Evolutionary conservation across 2,888 invertebrate species (phyloP).

Genomic region (Prosapia bicincta): DNA sequence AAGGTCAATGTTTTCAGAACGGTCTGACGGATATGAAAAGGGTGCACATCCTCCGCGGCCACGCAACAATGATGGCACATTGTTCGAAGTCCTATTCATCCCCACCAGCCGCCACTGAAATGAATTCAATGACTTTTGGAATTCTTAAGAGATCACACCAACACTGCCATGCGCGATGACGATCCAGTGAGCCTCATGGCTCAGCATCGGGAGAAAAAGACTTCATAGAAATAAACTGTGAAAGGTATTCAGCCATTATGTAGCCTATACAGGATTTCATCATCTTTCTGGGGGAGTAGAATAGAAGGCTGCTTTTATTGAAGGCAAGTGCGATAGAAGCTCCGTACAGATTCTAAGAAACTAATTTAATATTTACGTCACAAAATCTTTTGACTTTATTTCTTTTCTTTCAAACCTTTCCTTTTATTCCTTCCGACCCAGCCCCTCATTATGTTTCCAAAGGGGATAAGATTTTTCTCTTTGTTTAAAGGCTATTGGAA

Average conservation of each 20-base stretch:
- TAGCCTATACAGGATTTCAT: not conserved
- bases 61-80: conserved; percentile 13
- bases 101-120: conserved; percentile 10
- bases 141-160: conserved; percentile 18
- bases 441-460: too few species aligned
- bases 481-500: too few species aligned
- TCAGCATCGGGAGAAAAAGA: not conserved
- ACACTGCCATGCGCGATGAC: conserved; percentile 5
- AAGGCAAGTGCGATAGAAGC: not conserved
- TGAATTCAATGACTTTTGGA: conserved; percentile 23
- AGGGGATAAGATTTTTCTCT: too few species aligned
- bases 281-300: not conserved
- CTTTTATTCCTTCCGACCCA: not conserved
- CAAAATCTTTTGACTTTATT: not conserved
- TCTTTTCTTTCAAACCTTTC: not conserved
- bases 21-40: conserved; percentile 10
- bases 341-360: not conserved
- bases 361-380: conserved; percentile 2
- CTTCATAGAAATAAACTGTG: not conserved
- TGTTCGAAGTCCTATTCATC: conserved; percentile 17
- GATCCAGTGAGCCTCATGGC: not conserved
- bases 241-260: not conserved
- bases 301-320: not conserved
- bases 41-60: conserved; percentile 11
- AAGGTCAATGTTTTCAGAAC: not conserved